A percentile compares a stretch with the other conserved stretches of the same genome.
Conservation (phyloP, 1,140 invertebrate genomes). For the Gonioctena quinquepunctata region DNA sequence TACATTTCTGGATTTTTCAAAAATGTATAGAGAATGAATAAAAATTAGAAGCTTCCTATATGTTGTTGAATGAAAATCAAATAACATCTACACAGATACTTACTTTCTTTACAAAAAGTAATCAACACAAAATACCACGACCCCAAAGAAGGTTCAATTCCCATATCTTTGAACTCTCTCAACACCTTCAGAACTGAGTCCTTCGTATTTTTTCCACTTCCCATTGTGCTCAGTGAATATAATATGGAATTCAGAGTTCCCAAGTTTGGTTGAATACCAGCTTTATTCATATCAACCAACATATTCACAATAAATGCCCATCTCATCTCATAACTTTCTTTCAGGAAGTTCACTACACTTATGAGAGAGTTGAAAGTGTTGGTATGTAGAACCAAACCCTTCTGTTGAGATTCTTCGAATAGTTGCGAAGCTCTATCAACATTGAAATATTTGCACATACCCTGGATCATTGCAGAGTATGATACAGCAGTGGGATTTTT, state of each 20-base stretch:
- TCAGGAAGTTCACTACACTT: constrained; percentile 61
- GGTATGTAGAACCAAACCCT: constrained; percentile 65
- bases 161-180: constrained; percentile 71
- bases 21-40: too few relatives aligned
- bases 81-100: constrained; percentile 54
- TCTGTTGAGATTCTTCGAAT: constrained; percentile 68
- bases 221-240: constrained; percentile 59
- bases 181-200: constrained; percentile 60
- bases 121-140: constrained; percentile 74
- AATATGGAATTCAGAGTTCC: constrained; percentile 76
- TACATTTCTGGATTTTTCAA: too few relatives aligned
- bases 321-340: constrained; percentile 65
- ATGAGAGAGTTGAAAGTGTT: constrained; percentile 75
- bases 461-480: constrained; percentile 72
- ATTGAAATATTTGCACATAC: constrained; percentile 72
- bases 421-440: constrained; percentile 66
- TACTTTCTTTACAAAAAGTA: constrained; percentile 71
- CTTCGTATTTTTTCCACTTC: constrained; percentile 55
- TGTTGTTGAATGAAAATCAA: too few relatives aligned
- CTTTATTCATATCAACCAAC: constrained; percentile 63
- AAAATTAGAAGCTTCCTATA: too few relatives aligned
- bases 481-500: constrained; percentile 64
- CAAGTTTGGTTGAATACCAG: constrained; percentile 69
- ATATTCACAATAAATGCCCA: constrained; percentile 66
- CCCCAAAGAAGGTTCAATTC: constrained; percentile 73